Conservation (phyloP, 2,113 vertebrate species). For the Cheirogaleus medius region DNA sequence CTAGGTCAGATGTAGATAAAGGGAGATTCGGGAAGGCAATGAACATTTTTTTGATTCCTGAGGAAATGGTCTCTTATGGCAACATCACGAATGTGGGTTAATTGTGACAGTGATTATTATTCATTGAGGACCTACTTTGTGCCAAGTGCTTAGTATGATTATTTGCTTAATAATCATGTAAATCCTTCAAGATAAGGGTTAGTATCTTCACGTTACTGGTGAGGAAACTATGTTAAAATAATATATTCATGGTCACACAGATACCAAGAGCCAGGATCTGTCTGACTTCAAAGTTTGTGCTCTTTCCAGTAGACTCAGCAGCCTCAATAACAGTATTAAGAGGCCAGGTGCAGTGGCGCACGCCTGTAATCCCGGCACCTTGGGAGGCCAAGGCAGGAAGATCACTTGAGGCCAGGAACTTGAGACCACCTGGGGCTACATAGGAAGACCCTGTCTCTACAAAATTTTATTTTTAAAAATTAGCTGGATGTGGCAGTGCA, state of each 20-base stretch:
- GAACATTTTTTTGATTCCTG: neutral
- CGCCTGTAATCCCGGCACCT: too few species aligned
- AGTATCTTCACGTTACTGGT: neutral
- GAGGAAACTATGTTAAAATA: neutral
- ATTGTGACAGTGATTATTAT: fast-evolving
- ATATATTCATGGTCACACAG: neutral
- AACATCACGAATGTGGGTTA: neutral
- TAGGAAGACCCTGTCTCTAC: too few species aligned
- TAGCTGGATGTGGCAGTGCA: too few species aligned
- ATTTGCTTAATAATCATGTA: neutral
- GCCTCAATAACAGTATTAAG: neutral
- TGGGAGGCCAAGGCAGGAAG: too few species aligned
- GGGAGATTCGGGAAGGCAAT: neutral
- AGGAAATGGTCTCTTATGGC: neutral
- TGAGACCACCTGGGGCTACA: too few species aligned
- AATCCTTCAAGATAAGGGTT: neutral
- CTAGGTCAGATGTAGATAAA: neutral
- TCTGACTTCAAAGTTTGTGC: neutral
- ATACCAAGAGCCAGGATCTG: neutral
- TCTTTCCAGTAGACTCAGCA: neutral
- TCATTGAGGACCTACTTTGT: neutral
- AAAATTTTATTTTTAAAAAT: too few species aligned
- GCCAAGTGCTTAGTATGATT: neutral
- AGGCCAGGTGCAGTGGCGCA: too few species aligned
- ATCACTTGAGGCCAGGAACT: too few species aligned